Conservation (phyloP, 2,888 invertebrate genomes). For the Aricia artaxerxes region DNA sequence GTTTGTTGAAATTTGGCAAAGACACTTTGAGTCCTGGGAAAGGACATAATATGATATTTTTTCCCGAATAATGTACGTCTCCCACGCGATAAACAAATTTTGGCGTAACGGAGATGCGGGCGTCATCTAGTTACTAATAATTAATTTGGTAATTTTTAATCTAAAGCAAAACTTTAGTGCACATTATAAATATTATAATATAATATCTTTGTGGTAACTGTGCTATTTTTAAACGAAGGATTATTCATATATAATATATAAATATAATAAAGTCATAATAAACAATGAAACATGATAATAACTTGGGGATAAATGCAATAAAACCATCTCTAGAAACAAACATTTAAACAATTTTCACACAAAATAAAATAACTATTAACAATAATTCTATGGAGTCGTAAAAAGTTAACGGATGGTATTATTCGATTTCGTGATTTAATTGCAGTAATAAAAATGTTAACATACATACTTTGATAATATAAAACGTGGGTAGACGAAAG, state of each 20-base stretch:
- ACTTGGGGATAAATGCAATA: neutral
- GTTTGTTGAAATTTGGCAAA: too few species aligned
- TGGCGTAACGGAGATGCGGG: too few species aligned
- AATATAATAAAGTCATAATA: neutral
- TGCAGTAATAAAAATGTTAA: neutral
- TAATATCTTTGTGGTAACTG: neutral
- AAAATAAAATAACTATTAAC: neutral
- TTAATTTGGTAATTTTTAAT: too few species aligned
- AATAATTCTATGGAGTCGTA: neutral
- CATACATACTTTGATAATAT: neutral
- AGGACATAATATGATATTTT: too few species aligned
- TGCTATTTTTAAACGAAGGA: neutral
- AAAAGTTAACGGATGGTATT: neutral
- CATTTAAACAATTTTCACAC: neutral
- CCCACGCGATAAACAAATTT: too few species aligned
- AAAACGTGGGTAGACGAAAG: neutral
- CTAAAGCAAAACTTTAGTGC: too few species aligned
- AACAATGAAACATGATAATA: neutral
- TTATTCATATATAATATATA: neutral
- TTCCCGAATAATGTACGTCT: too few species aligned
- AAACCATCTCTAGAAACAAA: neutral
- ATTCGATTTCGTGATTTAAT: neutral
- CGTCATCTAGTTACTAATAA: too few species aligned
- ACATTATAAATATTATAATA: too few species aligned
- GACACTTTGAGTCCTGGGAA: too few species aligned